A percentile compares a stretch with the other conserved stretches of the same genome.
phyloP scores from a whole-genome alignment of 2,113 vertebrate genomes.

The Channa maculata region DNA sequence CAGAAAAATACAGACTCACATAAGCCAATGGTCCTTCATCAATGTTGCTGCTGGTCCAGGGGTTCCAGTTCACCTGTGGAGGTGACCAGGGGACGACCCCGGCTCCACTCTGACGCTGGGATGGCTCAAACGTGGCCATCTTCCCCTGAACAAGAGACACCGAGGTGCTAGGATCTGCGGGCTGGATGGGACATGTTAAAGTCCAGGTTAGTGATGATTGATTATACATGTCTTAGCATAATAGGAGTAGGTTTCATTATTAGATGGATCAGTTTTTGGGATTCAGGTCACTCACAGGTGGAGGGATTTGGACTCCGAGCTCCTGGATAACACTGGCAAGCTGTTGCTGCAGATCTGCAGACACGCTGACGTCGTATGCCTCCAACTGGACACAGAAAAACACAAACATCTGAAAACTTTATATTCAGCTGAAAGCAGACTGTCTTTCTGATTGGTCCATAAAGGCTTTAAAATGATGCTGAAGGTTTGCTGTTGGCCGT shows the following conservation, averaged over 20 bases:
- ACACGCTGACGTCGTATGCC: conserved; percentile 85
- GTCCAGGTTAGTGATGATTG: no score
- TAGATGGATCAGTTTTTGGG: no score
- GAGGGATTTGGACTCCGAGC: conserved; percentile 84
- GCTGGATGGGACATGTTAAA: conserved; percentile 68
- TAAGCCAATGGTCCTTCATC: conserved; percentile 96
- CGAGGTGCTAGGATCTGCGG: conserved; percentile 81
- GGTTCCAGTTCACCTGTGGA: conserved; percentile 98
- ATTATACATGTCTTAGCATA: no score
- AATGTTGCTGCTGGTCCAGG: conserved; percentile 98
- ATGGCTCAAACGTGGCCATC: conserved; percentile 92
- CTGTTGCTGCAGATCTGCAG: conserved; percentile 86
- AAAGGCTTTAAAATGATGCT: no score
- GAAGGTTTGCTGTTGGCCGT: conserved; percentile 45
- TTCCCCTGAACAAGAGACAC: conserved; percentile 90
- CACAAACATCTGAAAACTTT: neutral
- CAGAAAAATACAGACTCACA: conserved; percentile 77
- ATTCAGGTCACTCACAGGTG: conserved; percentile 69
- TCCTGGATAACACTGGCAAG: conserved; percentile 84
- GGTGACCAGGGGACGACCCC: conserved; percentile 98
- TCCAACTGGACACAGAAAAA: conserved; percentile 84
- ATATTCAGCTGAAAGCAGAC: neutral
- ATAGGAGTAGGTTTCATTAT: no score
- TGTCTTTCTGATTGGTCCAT: neutral
- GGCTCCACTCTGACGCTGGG: conserved; percentile 84